Evolutionary conservation across 2,888 invertebrate genomes (phyloP), one percentile per base, ranked within the genome.

Genomic region (Argyra leucocephala): DNA sequence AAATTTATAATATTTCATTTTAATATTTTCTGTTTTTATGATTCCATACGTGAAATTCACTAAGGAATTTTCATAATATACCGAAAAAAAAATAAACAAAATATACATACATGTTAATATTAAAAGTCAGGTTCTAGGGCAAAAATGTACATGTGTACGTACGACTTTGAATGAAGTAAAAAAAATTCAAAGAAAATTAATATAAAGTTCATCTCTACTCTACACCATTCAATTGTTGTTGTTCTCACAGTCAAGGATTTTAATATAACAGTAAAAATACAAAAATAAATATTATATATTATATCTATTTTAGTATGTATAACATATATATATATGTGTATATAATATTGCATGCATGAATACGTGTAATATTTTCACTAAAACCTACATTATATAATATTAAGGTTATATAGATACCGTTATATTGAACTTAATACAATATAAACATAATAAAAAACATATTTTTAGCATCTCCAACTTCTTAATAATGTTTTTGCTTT

Each of bases 401-500:
- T 12, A 12, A 18, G 37, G 37, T 37, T n/a, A n/a, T n/a, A 15
- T 37, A 37, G 12, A 48, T 48, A 31, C 2, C 1, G 5, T 48
- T 48, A 48, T 48, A 48, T 48, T 48, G 12, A 48, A n/a, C 18
- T 48, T 48, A 48, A 48, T 48, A 48, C n/a, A 48, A 48, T 48
- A 48, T 48, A 48, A 48, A 48, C 15, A 48, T 18, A 48, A 48
- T 48, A 48, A 48, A 48, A 48, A 48, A 48, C 48, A 48, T 48
- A 48, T 48, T 48, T 48, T 48, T 48, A 48, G 48, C 15, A 48
- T 48, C 48, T 48, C 18, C 48, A 48, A 48, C 48, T 48, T 48
- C 48, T 48, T 48, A 48, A 48, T 48, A 48, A 48, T 48, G 48
- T 48, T n/a, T n/a, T n/a, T n/a, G n/a, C n/a, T n/a, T n/a, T n/a